These are phyloP conservation scores for Hippocampus abdominalis DNA, from an alignment of 2,113 vertebrate species.

Conservation along the genomic window DNA sequence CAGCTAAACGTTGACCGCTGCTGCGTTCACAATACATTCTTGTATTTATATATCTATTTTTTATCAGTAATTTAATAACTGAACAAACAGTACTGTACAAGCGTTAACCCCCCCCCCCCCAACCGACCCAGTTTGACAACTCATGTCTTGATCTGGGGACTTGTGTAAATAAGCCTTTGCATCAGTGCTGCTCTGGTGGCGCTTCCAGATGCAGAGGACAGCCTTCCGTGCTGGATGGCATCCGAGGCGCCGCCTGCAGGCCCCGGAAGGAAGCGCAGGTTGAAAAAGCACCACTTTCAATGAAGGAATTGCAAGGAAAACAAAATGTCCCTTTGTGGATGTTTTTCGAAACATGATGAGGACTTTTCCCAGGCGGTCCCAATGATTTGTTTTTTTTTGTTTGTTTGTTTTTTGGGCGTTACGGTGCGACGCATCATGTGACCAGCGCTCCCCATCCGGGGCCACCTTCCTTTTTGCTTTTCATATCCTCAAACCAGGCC, in stretches of 20 bases:
- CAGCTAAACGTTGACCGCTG: neutral
- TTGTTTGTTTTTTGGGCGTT: no score
- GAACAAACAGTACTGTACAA: neutral
- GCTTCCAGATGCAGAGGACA: neutral
- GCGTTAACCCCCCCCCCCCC: no score
- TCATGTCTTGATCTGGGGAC: neutral
- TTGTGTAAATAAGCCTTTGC: neutral
- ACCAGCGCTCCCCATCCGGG: neutral
- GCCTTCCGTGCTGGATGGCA: neutral
- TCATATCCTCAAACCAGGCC: neutral
- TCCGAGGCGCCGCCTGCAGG: neutral
- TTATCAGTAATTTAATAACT: neutral
- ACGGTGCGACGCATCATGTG: neutral
- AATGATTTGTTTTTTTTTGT: neutral
- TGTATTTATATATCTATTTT: slow-evolving; percentile 7
- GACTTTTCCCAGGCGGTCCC: neutral
- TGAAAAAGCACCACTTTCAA: neutral
- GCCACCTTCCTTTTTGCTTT: neutral
- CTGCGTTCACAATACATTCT: neutral
- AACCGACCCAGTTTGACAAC: neutral
- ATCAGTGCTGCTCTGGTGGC: neutral
- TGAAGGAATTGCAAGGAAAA: slow-evolving; percentile 1
- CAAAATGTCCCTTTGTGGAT: neutral
- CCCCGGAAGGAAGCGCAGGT: neutral
- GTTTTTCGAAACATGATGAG: neutral